Percentiles rank a stretch among this genome's conserved stretches.
Conservation (phyloP, 2,888 invertebrate species). For the Acleris cristana region DNA sequence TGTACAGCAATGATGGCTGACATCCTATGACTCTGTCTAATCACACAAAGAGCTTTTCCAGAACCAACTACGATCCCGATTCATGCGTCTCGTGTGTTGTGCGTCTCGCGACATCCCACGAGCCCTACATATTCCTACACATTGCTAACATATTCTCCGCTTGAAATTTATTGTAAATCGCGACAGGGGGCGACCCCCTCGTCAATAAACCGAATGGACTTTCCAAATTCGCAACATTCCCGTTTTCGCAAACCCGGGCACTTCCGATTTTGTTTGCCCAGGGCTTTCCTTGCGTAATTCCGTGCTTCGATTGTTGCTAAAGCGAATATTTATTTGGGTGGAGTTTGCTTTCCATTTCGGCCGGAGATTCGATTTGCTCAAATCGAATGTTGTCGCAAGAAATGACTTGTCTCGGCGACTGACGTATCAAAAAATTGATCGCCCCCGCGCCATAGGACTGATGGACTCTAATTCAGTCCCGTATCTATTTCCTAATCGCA, state of each 20-base stretch:
- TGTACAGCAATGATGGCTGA: too few relatives aligned
- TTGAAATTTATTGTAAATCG: conserved; percentile 82
- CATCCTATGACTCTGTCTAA: too few relatives aligned
- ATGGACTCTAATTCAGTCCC: conserved; percentile 38
- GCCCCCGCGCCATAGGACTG: conserved; percentile 40
- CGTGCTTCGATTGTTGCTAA: conserved; percentile 80
- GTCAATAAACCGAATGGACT: conserved; percentile 81
- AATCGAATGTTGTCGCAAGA: conserved; percentile 78
- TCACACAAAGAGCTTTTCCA: too few relatives aligned
- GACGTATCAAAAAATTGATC: conserved; percentile 83
- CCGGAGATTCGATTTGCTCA: conserved; percentile 78
- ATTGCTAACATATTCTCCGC: conserved; percentile 80
- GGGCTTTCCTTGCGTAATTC: conserved; percentile 82
- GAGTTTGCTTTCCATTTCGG: conserved; percentile 71
- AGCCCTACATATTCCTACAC: conserved; percentile 74
- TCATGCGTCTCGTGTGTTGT: too few relatives aligned
- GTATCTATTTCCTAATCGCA: conserved; percentile 27
- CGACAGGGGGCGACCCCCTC: conserved; percentile 65
- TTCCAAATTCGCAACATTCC: conserved; percentile 80
- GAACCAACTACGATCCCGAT: too few relatives aligned
- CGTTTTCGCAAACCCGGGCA: conserved; percentile 66
- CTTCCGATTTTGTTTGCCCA: conserved; percentile 81
- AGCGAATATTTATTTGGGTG: conserved; percentile 82
- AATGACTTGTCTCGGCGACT: conserved; percentile 71
- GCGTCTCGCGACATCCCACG: conserved; percentile 1